phyloP scores from a whole-genome alignment of 2,888 invertebrate species.

The Zaprionus obscuricornis region DNA sequence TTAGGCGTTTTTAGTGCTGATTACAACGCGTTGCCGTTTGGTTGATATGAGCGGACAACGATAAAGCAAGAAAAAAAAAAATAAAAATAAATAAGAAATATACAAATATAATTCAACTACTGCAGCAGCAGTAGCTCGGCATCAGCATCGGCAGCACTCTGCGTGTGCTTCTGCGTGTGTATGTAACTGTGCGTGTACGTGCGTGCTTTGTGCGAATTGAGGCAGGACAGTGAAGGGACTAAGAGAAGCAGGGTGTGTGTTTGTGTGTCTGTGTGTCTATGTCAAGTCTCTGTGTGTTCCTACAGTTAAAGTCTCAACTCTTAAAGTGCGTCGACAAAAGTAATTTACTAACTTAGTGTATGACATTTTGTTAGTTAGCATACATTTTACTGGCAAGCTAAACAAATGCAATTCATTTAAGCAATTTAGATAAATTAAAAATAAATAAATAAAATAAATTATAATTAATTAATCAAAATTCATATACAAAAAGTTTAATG shows the following conservation, averaged over 20 bases:
- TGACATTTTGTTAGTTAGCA: no score
- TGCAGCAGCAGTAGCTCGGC: no score
- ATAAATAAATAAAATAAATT: conserved; percentile 6
- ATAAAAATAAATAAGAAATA: no score
- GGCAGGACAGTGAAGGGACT: no score
- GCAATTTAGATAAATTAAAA: conserved; percentile 30
- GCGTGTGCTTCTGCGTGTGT: conserved; percentile 15
- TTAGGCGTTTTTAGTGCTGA: conserved; percentile 82
- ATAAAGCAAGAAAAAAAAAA: no score
- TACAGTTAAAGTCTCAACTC: conserved; percentile 49
- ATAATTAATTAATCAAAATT: background rate
- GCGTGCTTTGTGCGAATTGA: background rate
- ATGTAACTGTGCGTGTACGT: conserved; percentile 6
- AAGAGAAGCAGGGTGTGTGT: background rate
- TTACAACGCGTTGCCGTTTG: conserved; percentile 83
- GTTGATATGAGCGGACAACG: conserved; percentile 72
- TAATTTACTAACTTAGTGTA: conserved; percentile 35
- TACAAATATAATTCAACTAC: conserved; percentile 1
- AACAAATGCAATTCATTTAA: no score
- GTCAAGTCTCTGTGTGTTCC: conserved; percentile 24
- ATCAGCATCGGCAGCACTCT: no score
- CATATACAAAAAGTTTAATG: background rate
- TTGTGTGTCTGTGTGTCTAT: background rate
- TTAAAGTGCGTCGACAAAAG: conserved; percentile 50
- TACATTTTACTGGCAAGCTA: no score